Conservation (phyloP, 2,797 vertebrate genomes). For the Pampus argenteus region DNA sequence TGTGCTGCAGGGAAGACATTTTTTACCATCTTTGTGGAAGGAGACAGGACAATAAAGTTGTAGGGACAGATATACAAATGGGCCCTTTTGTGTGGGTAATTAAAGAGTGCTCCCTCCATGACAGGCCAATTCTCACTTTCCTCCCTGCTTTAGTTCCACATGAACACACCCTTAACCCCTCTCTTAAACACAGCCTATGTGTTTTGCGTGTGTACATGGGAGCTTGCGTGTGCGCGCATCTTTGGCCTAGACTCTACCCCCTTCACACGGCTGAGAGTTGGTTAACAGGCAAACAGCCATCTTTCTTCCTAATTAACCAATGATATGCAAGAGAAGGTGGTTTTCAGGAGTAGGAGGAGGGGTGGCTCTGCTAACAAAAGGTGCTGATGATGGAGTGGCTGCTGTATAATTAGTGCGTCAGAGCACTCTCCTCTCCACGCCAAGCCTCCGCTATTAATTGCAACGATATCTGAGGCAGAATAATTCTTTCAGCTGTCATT, state of each 20-base stretch:
- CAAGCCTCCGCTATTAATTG: conserved; percentile 98
- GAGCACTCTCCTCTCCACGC: conserved; percentile 90
- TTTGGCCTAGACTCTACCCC: conserved; percentile 78
- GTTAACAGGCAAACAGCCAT: conserved; percentile 96
- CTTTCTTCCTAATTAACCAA: conserved; percentile 99
- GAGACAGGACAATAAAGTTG: conserved; percentile 94
- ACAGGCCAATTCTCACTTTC: conserved; percentile 93
- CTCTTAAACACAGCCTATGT: conserved; percentile 34
- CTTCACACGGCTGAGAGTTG: conserved; percentile 84
- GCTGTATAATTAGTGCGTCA: conserved; percentile 99
- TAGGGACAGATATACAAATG: conserved; percentile 96
- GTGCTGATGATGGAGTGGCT: conserved; percentile 99
- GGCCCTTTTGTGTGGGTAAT: conserved; percentile 97
- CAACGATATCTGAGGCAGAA: conserved; percentile 97
- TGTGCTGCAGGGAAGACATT: conserved; percentile 81
- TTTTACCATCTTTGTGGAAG: conserved; percentile 83
- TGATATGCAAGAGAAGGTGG: conserved; percentile 91
- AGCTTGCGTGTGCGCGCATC: background rate
- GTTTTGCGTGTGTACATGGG: conserved; percentile 21
- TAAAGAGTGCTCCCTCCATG: conserved; percentile 94
- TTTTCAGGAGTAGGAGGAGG: conserved; percentile 89
- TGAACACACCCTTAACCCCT: conserved; percentile 87
- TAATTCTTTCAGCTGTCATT: conserved; percentile 99
- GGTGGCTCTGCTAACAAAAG: conserved; percentile 96
- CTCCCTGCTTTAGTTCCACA: conserved; percentile 89